Evolutionary conservation across 2,797 vertebrate species (phyloP).

Genomic region (Acipenser transmontanus): DNA sequence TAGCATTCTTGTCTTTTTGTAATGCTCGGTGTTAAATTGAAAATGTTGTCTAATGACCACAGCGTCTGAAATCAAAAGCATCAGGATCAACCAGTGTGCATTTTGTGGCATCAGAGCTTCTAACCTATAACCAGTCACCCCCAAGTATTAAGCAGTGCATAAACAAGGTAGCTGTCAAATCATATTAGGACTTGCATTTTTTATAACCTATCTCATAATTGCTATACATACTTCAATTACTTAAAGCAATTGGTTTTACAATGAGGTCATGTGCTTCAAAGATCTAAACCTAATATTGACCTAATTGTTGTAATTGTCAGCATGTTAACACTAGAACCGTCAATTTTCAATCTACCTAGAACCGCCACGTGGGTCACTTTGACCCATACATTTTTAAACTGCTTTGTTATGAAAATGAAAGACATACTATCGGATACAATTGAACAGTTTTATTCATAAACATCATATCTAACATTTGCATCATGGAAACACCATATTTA

Average conservation of each 20-base stretch:
- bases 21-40: no score
- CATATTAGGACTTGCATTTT: slow-evolving; percentile 14
- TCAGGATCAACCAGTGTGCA: no score
- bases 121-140: not conserved
- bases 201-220: slow-evolving; percentile 8
- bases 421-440: no score
- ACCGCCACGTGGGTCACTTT: no score
- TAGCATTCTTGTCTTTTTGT: no score
- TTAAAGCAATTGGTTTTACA: slow-evolving; percentile 15
- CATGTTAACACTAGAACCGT: slow-evolving; percentile 30
- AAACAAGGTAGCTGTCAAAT: slow-evolving; percentile 11
- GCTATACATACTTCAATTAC: slow-evolving; percentile 6
- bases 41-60: no score
- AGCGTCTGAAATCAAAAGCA: no score
- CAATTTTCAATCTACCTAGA: no score
- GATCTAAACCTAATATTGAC: slow-evolving; percentile 16
- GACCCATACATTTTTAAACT: no score
- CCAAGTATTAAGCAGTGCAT: slow-evolving; percentile 13
- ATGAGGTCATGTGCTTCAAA: slow-evolving; percentile 16
- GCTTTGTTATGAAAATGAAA: no score
- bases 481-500: no score
- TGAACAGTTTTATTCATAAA: slow-evolving; percentile 22
- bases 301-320: slow-evolving; percentile 17
- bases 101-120: not conserved
- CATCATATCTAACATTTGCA: no score